Conservation (phyloP, 1,140 invertebrate species). For the Ceratina japonica region DNA sequence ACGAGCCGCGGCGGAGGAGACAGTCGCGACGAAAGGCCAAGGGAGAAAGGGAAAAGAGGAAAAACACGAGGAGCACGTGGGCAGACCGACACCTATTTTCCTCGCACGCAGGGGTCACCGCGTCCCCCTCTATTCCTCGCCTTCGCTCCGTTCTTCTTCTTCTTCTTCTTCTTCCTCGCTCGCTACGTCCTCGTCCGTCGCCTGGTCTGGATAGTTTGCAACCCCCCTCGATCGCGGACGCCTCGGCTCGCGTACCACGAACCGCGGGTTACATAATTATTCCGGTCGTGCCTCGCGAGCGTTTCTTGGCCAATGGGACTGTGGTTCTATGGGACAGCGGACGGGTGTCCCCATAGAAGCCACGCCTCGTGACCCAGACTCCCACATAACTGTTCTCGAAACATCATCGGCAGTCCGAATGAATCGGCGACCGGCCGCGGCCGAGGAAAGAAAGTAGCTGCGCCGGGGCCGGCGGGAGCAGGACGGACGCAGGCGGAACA, state of each 20-base stretch:
- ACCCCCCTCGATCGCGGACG: slow-evolving; percentile 52
- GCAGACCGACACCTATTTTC: slow-evolving; percentile 48
- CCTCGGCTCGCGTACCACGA: slow-evolving; percentile 50
- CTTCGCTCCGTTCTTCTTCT: not conserved
- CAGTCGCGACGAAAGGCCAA: slow-evolving; percentile 24
- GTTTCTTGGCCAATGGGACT: slow-evolving; percentile 79
- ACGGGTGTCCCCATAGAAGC: slow-evolving; percentile 74
- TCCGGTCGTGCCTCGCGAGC: slow-evolving; percentile 73
- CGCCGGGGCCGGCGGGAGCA: slow-evolving; percentile 38
- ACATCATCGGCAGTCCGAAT: slow-evolving; percentile 72
- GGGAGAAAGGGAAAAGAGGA: slow-evolving; percentile 43
- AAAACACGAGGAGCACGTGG: slow-evolving; percentile 44
- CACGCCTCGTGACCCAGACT: slow-evolving; percentile 80
- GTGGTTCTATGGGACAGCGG: slow-evolving; percentile 78
- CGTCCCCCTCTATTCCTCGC: slow-evolving; percentile 1
- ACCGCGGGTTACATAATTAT: slow-evolving; percentile 76
- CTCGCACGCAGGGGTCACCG: slow-evolving; percentile 55
- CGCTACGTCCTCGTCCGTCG: not conserved
- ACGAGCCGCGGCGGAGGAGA: slow-evolving; percentile 9
- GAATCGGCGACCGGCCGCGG: slow-evolving; percentile 57
- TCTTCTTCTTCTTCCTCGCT: not conserved
- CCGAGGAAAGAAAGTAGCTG: slow-evolving; percentile 63
- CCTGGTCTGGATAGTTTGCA: slow-evolving; percentile 3
- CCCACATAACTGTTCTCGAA: slow-evolving; percentile 78
- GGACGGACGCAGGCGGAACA: slow-evolving; percentile 1